Evolutionary conservation across 2,113 vertebrate genomes (phyloP).

Genomic region (Aegotheles bennettii): DNA sequence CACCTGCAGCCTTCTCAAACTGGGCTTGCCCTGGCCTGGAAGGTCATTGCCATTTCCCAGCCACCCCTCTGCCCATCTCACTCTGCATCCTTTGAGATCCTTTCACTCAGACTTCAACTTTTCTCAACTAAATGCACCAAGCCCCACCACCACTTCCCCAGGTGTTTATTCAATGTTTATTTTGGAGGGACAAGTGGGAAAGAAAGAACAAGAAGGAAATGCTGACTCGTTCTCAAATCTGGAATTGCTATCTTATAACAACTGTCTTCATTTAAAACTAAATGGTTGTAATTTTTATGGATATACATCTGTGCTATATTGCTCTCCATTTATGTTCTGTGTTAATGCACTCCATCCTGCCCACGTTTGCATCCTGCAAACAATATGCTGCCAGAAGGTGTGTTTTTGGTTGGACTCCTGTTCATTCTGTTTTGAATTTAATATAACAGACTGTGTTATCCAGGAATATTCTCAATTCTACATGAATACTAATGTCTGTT

Average conservation of each 20-base stretch:
- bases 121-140: not conserved
- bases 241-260: not conserved
- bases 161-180: not conserved
- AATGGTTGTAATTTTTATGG: not conserved
- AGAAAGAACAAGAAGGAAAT: not conserved
- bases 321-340: not conserved
- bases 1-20: conserved; percentile 63
- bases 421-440: not conserved
- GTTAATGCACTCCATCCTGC: not conserved
- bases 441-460: not conserved
- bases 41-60: conserved; percentile 45
- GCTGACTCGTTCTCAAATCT: not conserved
- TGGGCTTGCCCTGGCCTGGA: conserved; percentile 67
- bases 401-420: not conserved
- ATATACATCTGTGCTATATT: not conserved
- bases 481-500: not conserved
- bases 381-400: not conserved
- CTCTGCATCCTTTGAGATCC: conserved; percentile 47
- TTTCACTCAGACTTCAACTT: conserved; percentile 11
- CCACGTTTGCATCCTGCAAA: not conserved
- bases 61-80: conserved; percentile 26
- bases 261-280: not conserved
- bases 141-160: not conserved
- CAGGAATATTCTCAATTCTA: not conserved
- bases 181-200: not conserved